Evolutionary conservation across 2,113 vertebrate genomes (phyloP).

Genomic region (Prochilodus magdalenae): DNA sequence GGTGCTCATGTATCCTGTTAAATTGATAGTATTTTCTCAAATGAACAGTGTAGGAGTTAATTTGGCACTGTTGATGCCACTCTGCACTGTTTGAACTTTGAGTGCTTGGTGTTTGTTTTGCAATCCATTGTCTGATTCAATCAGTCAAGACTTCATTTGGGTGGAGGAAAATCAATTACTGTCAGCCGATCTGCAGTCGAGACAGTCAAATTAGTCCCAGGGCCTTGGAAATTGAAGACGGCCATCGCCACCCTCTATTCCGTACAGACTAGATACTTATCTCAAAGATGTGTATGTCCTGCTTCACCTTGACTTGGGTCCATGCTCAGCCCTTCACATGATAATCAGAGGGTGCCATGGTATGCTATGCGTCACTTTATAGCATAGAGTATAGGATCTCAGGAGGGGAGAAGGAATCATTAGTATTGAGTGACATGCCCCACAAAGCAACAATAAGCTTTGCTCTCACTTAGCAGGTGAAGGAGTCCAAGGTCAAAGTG

Average conservation of each 20-base stretch:
- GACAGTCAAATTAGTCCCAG: slow-evolving; percentile 60
- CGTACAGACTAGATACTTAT: slow-evolving; percentile 18
- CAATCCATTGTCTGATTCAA: slow-evolving; percentile 49
- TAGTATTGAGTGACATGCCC: slow-evolving; percentile 12
- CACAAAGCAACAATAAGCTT: slow-evolving; percentile 11
- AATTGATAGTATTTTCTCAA: neutral
- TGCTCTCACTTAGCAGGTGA: slow-evolving; percentile 17
- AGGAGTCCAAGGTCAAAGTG: slow-evolving; percentile 32
- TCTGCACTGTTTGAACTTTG: slow-evolving; percentile 14
- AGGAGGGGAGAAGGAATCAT: slow-evolving; percentile 7
- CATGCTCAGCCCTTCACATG: slow-evolving; percentile 6
- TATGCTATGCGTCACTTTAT: slow-evolving; percentile 3
- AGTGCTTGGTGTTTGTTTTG: slow-evolving; percentile 32
- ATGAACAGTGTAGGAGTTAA: neutral
- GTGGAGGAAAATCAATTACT: slow-evolving; percentile 64
- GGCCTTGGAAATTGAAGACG: slow-evolving; percentile 39
- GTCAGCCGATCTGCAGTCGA: slow-evolving; percentile 55
- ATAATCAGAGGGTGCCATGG: slow-evolving; percentile 42
- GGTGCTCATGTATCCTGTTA: neutral
- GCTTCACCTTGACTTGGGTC: slow-evolving; percentile 21
- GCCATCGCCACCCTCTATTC: slow-evolving; percentile 20
- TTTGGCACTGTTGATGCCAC: slow-evolving; percentile 11
- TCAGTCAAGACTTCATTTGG: slow-evolving; percentile 60
- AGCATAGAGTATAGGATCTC: slow-evolving; percentile 13
- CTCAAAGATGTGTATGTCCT: slow-evolving; percentile 29